Evolutionary conservation across 1,140 invertebrate species (phyloP).

Genomic region (Caenorhabditis briggsae): DNA sequence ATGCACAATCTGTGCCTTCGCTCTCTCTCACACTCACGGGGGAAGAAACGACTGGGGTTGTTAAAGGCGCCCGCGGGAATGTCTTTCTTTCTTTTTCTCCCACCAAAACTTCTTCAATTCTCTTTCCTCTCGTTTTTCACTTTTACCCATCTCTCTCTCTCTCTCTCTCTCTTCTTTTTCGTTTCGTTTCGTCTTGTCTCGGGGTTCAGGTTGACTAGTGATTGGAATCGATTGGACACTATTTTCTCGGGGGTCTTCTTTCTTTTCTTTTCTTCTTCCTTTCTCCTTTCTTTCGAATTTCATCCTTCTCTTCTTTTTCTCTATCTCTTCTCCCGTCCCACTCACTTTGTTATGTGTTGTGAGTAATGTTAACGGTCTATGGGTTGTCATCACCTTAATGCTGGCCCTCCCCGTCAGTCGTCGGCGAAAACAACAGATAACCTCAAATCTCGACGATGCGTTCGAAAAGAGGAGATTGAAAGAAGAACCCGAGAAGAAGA

Average conservation of each 20-base stretch:
- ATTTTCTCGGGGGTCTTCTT: constrained; percentile 45
- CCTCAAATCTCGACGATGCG: constrained; percentile 42
- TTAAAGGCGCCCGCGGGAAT: constrained; percentile 45
- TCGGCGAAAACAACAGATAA: constrained; percentile 45
- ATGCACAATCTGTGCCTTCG: constrained; percentile 22
- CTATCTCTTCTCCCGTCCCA: neutral
- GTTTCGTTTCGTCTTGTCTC: constrained; percentile 38
- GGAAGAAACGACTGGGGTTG: constrained; percentile 46
- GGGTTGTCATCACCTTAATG: constrained; percentile 53
- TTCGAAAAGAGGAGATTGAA: neutral
- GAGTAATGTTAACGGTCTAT: constrained; percentile 56
- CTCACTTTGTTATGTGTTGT: constrained; percentile 21
- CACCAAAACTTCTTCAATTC: too few species aligned
- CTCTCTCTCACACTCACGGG: constrained; percentile 25
- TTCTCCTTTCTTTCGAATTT: neutral
- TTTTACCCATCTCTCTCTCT: neutral
- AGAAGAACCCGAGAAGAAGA: neutral
- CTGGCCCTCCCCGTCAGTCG: neutral
- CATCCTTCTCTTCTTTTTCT: neutral
- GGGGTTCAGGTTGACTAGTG: constrained; percentile 43
- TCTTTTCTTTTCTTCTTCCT: neutral
- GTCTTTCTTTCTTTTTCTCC: neutral
- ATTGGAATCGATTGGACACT: constrained; percentile 53
- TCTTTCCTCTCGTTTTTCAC: neutral
- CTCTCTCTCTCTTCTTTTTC: constrained; percentile 40